Evolutionary conservation across 2,113 vertebrate species (phyloP).

Genomic region (Scopus umbretta): DNA sequence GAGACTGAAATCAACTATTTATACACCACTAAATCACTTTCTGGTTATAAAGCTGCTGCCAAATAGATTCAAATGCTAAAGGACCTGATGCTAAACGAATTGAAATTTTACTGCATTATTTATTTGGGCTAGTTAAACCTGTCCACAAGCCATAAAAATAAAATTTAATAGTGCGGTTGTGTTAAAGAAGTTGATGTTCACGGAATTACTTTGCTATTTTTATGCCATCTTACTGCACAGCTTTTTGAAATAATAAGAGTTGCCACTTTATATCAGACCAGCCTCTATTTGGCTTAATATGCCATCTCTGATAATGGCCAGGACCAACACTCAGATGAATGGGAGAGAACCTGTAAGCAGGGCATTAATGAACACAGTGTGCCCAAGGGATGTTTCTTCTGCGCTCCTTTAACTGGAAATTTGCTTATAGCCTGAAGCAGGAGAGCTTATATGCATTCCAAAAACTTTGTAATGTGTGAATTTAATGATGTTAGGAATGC

Average conservation of each 20-base stretch:
- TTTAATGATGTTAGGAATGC: constrained; percentile 5
- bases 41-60: constrained; percentile 30
- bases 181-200: constrained; percentile 15
- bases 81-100: background rate
- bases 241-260: constrained; percentile 7
- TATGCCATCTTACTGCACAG: background rate
- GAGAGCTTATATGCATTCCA: background rate
- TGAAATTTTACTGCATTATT: constrained; percentile 50
- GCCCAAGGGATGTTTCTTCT: background rate
- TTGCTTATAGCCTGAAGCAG: background rate
- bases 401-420: background rate
- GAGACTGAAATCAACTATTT: constrained; percentile 53
- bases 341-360: background rate
- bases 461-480: background rate
- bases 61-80: constrained; percentile 26
- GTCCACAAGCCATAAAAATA: constrained; percentile 29
- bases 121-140: constrained; percentile 39
- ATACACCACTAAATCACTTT: constrained; percentile 40
- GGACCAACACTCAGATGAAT: background rate
- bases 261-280: background rate
- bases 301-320: background rate
- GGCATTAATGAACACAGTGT: background rate
- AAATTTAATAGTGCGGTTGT: background rate
- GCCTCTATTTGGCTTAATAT: background rate
- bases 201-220: background rate